These are phyloP conservation scores for Trissoscelio sp. DNA, from an alignment of 2,888 invertebrate species.

Conservation along the genomic window DNA sequence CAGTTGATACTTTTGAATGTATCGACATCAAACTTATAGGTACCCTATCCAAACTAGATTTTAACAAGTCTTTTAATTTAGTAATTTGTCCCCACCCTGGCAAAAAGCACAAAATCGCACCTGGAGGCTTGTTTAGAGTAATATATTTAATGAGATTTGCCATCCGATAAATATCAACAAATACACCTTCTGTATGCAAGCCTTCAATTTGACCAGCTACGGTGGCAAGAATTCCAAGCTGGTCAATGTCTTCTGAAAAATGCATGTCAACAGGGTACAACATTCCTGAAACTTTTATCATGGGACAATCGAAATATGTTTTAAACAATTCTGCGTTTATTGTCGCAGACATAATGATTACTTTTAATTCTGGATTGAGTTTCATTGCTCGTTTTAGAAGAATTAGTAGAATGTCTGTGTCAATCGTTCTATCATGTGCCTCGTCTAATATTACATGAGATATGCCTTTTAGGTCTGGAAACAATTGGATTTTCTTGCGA, in stretches of 20 bases:
- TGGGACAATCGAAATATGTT: constrained; percentile 84
- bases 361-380: constrained; percentile 85
- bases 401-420: constrained; percentile 87
- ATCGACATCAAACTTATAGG: constrained; percentile 83
- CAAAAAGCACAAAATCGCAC: constrained; percentile 89
- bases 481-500: constrained; percentile 83
- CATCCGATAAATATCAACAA: constrained; percentile 84
- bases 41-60: not conserved
- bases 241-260: constrained; percentile 85
- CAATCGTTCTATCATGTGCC: constrained; percentile 89
- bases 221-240: constrained; percentile 21
- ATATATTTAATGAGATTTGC: constrained; percentile 85
- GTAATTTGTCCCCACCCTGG: constrained; percentile 91
- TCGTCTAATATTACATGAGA: constrained; percentile 90
- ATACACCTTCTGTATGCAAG: constrained; percentile 47
- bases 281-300: constrained; percentile 85
- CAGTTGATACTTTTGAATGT: constrained; percentile 85
- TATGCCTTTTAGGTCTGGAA: constrained; percentile 85
- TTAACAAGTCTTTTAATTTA: constrained; percentile 84
- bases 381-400: constrained; percentile 85
- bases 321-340: constrained; percentile 87
- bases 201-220: not conserved
- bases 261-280: constrained; percentile 86
- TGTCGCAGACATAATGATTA: constrained; percentile 90
- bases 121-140: constrained; percentile 85